These are phyloP conservation scores for Dioctria linearis DNA, from an alignment of 2,888 invertebrate species.

Conservation along the genomic window DNA sequence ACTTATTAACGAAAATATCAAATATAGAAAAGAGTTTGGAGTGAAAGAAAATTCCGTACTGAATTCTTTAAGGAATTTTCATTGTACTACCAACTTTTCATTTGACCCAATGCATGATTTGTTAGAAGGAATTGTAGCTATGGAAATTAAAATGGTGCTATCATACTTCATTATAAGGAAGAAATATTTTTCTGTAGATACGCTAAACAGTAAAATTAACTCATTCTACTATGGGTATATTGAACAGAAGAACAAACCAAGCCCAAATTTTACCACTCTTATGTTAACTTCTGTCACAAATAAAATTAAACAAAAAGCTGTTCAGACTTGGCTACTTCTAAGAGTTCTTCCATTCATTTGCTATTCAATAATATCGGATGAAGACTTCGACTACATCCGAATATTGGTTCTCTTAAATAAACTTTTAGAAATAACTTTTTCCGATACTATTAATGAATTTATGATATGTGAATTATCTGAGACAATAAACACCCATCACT, in stretches of 20 bases:
- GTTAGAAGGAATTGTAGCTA: slow-evolving; percentile 18
- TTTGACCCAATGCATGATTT: slow-evolving; percentile 38
- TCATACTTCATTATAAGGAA: slow-evolving; percentile 29
- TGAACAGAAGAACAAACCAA: too few species aligned
- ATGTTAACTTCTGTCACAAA: too few species aligned
- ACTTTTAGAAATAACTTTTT: too few species aligned
- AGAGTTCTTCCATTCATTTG: slow-evolving; percentile 44
- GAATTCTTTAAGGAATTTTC: background rate
- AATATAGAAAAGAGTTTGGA: background rate
- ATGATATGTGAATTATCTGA: slow-evolving; percentile 20
- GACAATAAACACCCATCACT: slow-evolving; percentile 17
- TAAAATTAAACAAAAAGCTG: slow-evolving; percentile 30
- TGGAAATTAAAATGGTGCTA: slow-evolving; percentile 35
- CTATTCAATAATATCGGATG: too few species aligned
- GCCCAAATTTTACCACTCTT: too few species aligned
- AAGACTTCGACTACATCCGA: too few species aligned
- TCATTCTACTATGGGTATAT: too few species aligned
- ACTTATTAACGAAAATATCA: background rate
- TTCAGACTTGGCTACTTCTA: slow-evolving; percentile 37
- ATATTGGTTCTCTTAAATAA: too few species aligned
- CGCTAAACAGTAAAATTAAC: slow-evolving; percentile 17
- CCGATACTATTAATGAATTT: background rate
- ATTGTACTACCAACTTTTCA: background rate
- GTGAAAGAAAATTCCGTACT: background rate
- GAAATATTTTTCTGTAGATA: slow-evolving; percentile 1